Conservation (phyloP, 2,113 vertebrate species). For the Chinchilla lanigera region DNA sequence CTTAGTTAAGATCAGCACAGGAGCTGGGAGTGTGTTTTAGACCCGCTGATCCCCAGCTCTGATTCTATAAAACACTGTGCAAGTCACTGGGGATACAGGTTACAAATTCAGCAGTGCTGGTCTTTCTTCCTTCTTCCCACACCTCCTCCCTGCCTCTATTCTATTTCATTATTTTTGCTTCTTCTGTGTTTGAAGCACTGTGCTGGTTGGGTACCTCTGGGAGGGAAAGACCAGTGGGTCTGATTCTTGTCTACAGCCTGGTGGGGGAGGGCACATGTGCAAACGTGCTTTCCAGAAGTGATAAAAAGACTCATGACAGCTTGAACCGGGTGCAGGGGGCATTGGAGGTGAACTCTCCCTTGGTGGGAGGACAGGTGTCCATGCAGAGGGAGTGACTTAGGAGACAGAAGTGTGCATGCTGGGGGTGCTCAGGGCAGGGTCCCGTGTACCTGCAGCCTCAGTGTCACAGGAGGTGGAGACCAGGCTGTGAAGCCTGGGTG, state of each 20-base stretch:
- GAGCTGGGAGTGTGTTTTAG: slow-evolving; percentile 56
- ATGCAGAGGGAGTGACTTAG: not conserved
- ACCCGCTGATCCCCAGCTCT: slow-evolving; percentile 51
- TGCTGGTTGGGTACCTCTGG: not conserved
- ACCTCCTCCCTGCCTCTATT: slow-evolving; percentile 45
- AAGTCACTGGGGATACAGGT: slow-evolving; percentile 47
- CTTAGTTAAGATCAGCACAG: slow-evolving; percentile 60
- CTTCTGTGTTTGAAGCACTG: slow-evolving; percentile 50
- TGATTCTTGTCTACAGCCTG: not conserved
- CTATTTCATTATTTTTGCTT: not conserved
- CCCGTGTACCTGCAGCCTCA: fast-evolving
- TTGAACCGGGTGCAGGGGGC: not conserved
- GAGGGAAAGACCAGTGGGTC: not conserved
- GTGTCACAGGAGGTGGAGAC: not conserved
- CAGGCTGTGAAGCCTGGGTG: not conserved
- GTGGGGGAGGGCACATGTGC: not conserved
- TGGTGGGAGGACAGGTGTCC: no score
- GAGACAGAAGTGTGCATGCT: not conserved
- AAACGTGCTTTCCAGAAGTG: not conserved
- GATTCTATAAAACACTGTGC: slow-evolving; percentile 52
- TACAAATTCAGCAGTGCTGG: slow-evolving; percentile 69
- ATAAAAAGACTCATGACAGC: not conserved
- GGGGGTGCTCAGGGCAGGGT: not conserved
- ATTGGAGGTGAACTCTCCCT: not conserved
- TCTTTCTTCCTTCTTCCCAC: slow-evolving; percentile 65